A percentile compares a stretch with the other conserved stretches of the same genome.
Conservation (phyloP, 2,113 vertebrate species). For the Pteruthius melanotis region DNA sequence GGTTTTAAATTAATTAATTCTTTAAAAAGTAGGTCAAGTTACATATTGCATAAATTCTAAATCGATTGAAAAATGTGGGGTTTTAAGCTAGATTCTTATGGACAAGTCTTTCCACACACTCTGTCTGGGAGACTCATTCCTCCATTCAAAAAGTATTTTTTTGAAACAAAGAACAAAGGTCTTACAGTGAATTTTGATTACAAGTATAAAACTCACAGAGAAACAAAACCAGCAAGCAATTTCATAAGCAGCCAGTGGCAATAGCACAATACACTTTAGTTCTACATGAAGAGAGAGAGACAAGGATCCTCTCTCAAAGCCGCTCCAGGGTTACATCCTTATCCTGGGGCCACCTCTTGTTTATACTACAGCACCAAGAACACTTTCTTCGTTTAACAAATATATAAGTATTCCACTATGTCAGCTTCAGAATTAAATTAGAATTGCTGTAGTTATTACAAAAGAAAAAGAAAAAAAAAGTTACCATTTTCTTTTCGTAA, state of each 20-base stretch:
- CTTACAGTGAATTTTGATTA: not conserved
- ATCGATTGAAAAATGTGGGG: not conserved
- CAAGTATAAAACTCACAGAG: not conserved
- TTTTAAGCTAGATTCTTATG: not conserved
- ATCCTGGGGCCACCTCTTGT: not conserved
- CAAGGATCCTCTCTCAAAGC: not conserved
- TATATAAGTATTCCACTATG: not conserved
- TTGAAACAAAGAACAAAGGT: not conserved
- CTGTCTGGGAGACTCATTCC: not conserved
- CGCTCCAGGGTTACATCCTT: not conserved
- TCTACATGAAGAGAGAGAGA: not conserved
- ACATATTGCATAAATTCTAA: not conserved
- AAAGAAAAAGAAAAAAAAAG: not conserved
- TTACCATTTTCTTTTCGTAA: conserved; percentile 84
- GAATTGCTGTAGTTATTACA: not conserved
- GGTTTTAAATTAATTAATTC: not conserved
- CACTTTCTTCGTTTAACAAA: not conserved
- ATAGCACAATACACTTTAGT: not conserved
- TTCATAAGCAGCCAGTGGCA: not conserved
- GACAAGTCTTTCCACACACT: not conserved
- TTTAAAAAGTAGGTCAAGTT: not conserved
- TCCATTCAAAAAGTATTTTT: not conserved
- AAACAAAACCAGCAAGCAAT: not conserved
- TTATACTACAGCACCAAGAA: not conserved
- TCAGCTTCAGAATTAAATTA: not conserved